Evolutionary conservation across 2,797 vertebrate species (phyloP).

Genomic region (Arrhamphus sclerolepis): DNA sequence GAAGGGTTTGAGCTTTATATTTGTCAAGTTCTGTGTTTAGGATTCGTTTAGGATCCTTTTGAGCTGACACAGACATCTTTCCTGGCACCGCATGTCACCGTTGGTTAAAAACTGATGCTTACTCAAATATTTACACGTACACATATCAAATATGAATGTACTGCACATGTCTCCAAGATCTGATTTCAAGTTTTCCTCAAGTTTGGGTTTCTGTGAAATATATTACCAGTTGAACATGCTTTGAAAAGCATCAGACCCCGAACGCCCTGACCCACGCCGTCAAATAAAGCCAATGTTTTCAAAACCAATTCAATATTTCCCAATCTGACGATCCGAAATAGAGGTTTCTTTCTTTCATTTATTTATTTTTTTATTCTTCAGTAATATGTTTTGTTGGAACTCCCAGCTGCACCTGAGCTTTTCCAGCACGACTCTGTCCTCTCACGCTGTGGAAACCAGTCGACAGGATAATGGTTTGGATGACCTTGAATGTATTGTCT

Average conservation of each 20-base stretch:
- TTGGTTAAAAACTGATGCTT: too few relatives aligned
- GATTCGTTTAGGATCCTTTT: too few relatives aligned
- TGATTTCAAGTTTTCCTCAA: conserved; percentile 1
- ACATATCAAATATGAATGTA: too few relatives aligned
- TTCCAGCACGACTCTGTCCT: conserved; percentile 22
- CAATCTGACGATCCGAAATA: conserved; percentile 19
- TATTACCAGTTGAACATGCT: not conserved
- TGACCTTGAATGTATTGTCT: conserved; percentile 45
- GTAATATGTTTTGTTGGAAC: conserved; percentile 43
- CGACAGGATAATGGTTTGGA: conserved; percentile 38
- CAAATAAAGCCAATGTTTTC: conserved; percentile 14
- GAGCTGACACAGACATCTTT: too few relatives aligned
- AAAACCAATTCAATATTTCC: conserved; percentile 39
- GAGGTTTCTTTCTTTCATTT: conserved; percentile 3
- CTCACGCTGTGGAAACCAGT: conserved; percentile 15
- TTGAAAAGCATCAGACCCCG: conserved; percentile 13
- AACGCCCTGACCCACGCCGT: conserved; percentile 5
- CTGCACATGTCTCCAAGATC: too few relatives aligned
- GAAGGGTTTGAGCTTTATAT: too few relatives aligned
- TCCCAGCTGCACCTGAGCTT: conserved; percentile 56
- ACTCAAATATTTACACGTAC: too few relatives aligned
- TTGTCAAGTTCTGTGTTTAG: too few relatives aligned
- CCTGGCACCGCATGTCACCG: too few relatives aligned
- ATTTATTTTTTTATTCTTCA: conserved; percentile 10
- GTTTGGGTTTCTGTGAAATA: conserved; percentile 1